Percentiles rank a stretch among this genome's conserved stretches.
phyloP scores from a whole-genome alignment of 2,113 vertebrate species.

The Elgaria multicarinata region DNA sequence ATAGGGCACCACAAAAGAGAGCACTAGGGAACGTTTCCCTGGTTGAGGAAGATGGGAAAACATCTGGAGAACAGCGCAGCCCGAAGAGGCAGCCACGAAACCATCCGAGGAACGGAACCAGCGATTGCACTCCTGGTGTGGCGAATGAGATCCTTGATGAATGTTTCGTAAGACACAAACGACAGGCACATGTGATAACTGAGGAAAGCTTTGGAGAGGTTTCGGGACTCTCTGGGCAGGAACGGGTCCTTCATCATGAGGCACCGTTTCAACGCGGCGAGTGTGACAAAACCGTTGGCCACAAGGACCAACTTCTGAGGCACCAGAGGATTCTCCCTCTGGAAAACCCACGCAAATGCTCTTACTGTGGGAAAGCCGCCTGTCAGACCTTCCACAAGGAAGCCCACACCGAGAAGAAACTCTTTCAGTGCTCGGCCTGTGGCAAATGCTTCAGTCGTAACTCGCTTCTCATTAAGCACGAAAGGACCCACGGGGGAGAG shows the following conservation, averaged over 20 bases:
- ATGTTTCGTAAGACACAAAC: neutral
- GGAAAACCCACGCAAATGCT: neutral
- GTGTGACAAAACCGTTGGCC: too few relatives aligned
- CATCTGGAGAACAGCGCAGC: neutral
- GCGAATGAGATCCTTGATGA: neutral
- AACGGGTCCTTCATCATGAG: neutral
- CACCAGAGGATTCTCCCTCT: neutral
- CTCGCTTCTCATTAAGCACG: neutral
- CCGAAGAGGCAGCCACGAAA: neutral
- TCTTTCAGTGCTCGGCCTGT: neutral
- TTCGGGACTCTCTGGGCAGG: neutral
- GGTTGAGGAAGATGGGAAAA: neutral
- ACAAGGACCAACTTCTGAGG: neutral
- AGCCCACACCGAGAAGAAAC: neutral
- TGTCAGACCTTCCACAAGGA: neutral
- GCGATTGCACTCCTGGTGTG: neutral
- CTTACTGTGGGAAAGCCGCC: neutral
- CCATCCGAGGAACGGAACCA: neutral
- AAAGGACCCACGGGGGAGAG: neutral
- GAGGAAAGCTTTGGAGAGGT: neutral
- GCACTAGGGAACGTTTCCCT: neutral
- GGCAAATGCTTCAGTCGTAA: conserved; percentile 4
- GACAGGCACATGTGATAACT: neutral
- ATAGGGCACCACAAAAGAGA: neutral
- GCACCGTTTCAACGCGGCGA: too few relatives aligned